These are phyloP conservation scores for Theodoxus fluviatilis DNA, from an alignment of 2,888 invertebrate species.

Conservation along the genomic window DNA sequence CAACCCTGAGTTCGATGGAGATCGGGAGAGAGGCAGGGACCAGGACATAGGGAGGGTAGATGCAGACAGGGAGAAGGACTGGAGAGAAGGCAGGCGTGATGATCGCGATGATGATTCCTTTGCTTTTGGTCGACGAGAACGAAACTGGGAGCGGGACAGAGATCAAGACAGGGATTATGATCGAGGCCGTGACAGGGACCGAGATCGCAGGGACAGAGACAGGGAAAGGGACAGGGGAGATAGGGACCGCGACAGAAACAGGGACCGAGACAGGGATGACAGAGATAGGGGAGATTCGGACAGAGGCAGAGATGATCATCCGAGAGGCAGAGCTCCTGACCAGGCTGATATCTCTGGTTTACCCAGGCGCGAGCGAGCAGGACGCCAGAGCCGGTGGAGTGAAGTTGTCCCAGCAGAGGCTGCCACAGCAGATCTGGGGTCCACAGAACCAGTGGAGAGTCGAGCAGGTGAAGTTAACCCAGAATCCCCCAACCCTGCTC, in stretches of 20 bases:
- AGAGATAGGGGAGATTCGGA: constrained; percentile 25
- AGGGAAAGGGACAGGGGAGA: constrained; percentile 25
- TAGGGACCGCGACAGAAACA: constrained; percentile 23
- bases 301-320: too few species aligned
- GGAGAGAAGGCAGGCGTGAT: constrained; percentile 20
- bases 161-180: constrained; percentile 36
- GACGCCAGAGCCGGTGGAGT: constrained; percentile 42
- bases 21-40: too few species aligned
- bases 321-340: constrained; percentile 16
- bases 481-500: too few species aligned
- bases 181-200: too few species aligned
- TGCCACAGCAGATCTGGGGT: too few species aligned
- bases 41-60: too few species aligned
- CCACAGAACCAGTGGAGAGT: too few species aligned
- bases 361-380: constrained; percentile 27
- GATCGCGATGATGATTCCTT: neutral
- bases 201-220: constrained; percentile 27
- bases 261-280: constrained; percentile 28
- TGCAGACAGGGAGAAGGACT: constrained; percentile 26
- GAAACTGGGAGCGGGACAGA: constrained; percentile 21
- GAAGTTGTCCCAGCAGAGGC: constrained; percentile 28
- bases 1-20: too few species aligned
- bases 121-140: too few species aligned
- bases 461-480: too few species aligned
- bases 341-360: constrained; percentile 21